phyloP scores from a whole-genome alignment of 2,797 vertebrate species.

The Phalloptychus januarius region DNA sequence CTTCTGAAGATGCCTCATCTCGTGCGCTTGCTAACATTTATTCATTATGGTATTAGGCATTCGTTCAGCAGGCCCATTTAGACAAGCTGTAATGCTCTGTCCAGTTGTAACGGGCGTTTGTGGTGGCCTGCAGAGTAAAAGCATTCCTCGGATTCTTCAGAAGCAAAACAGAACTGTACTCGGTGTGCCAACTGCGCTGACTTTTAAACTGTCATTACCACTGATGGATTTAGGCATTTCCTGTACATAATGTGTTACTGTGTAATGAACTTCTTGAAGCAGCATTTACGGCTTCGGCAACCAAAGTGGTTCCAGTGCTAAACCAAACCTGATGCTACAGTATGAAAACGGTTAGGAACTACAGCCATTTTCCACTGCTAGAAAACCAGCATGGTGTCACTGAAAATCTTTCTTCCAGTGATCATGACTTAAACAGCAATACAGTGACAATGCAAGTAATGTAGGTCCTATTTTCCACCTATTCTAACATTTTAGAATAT shows the following conservation, averaged over 20 bases:
- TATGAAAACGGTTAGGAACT: background rate
- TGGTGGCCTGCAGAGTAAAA: conserved; percentile 72
- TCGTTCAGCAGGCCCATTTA: conserved; percentile 60
- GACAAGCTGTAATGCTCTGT: conserved; percentile 44
- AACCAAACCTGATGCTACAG: background rate
- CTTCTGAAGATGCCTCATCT: conserved; percentile 13
- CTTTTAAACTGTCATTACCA: conserved; percentile 32
- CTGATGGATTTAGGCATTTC: conserved; percentile 22
- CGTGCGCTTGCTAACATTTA: conserved; percentile 27
- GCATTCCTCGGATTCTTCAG: conserved; percentile 78
- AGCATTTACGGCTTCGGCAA: background rate
- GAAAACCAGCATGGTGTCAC: background rate
- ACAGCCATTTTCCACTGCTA: background rate
- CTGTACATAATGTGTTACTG: background rate
- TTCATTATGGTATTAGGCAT: conserved; percentile 44
- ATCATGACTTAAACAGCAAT: background rate
- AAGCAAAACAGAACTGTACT: conserved; percentile 62
- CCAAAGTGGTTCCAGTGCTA: background rate
- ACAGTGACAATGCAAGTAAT: background rate
- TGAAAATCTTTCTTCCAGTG: background rate
- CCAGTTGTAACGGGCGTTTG: conserved; percentile 56
- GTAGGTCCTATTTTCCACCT: background rate
- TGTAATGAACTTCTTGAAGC: conserved; percentile 5
- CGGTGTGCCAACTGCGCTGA: conserved; percentile 38
- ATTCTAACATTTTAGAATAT: background rate